Conservation (phyloP, 2,113 vertebrate species). For the Prinia subflava region DNA sequence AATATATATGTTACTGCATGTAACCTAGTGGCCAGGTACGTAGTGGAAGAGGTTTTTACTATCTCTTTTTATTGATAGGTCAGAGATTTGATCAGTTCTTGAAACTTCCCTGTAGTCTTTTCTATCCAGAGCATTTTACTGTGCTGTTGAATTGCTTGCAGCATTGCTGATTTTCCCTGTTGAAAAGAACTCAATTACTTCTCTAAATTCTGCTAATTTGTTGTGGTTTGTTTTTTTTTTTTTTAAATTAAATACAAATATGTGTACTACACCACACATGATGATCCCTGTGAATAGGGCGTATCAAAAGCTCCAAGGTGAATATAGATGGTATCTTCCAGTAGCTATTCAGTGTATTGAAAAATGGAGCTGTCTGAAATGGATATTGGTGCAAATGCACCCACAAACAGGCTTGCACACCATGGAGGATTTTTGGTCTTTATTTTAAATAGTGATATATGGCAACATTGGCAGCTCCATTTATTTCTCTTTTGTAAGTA, state of each 20-base stretch:
- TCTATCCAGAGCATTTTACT: background rate
- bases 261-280: background rate
- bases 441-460: constrained; percentile 1
- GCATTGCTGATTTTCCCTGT: background rate
- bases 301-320: background rate
- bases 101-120: background rate
- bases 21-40: background rate
- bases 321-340: background rate
- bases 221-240: background rate
- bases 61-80: background rate
- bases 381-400: background rate
- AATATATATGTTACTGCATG: background rate
- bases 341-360: background rate
- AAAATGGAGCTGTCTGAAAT: background rate
- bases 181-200: background rate
- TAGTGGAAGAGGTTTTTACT: background rate
- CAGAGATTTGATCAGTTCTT: background rate
- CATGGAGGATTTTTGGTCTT: background rate
- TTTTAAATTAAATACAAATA: background rate
- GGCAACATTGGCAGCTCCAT: background rate
- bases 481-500: constrained; percentile 65
- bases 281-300: background rate
- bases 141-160: background rate
- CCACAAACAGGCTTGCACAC: background rate
- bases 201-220: background rate